Evolutionary conservation across 2,797 vertebrate species (phyloP).

Genomic region (Pristis pectinata): DNA sequence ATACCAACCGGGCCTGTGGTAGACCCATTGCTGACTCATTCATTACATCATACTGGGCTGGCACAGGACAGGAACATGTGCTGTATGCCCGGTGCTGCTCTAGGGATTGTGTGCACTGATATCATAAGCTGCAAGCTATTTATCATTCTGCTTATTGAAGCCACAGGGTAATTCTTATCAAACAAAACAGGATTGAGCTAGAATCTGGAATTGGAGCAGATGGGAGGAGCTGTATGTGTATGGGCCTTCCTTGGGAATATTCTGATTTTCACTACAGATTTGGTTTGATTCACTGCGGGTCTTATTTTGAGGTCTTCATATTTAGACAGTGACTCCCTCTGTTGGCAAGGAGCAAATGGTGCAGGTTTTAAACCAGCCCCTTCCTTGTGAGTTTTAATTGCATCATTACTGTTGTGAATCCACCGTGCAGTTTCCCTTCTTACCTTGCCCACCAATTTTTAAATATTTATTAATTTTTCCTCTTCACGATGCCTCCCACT

Average conservation of each 20-base stretch:
- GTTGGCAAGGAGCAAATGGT: background rate
- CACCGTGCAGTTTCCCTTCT: background rate
- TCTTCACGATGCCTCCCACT: background rate
- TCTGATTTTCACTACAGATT: background rate
- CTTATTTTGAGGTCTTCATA: background rate
- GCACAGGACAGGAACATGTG: background rate
- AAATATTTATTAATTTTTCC: conserved; percentile 4
- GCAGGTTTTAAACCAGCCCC: background rate
- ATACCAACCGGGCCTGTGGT: background rate
- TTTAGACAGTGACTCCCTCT: conserved; percentile 14
- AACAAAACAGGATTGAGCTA: background rate
- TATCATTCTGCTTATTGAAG: background rate
- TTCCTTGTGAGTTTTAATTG: background rate
- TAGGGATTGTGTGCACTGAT: background rate
- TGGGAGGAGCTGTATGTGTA: background rate
- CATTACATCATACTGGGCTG: background rate
- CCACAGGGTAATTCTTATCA: background rate
- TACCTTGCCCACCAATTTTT: background rate
- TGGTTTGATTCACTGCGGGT: background rate
- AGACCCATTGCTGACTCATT: background rate
- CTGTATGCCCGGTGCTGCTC: background rate
- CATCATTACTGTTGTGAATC: background rate
- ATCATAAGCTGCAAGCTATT: background rate
- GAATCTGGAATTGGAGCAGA: background rate
- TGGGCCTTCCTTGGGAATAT: background rate